These are phyloP conservation scores for Eurosta solidaginis DNA, from an alignment of 1,140 invertebrate genomes.

Conservation along the genomic window DNA sequence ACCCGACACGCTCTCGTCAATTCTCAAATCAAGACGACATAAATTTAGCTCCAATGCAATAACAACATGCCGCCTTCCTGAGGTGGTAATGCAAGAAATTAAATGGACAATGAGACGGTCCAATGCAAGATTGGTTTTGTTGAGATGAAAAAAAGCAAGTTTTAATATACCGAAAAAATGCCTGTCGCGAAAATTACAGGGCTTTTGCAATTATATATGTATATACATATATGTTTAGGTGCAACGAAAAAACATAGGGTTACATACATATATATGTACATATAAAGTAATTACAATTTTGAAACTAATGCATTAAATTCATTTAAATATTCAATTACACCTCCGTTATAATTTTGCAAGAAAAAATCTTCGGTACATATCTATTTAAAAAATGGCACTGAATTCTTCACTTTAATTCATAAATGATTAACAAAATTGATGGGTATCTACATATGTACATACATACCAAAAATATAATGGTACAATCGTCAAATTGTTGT, in stretches of 20 bases:
- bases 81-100: background rate
- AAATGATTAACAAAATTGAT: background rate
- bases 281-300: too few species aligned
- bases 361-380: too few species aligned
- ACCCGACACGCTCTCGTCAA: background rate
- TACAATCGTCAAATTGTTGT: too few species aligned
- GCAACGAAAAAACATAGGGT: background rate
- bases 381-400: too few species aligned
- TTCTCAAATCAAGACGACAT: background rate
- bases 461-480: too few species aligned
- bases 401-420: too few species aligned
- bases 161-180: background rate
- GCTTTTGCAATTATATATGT: too few species aligned
- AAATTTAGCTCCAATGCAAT: background rate
- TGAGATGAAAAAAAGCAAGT: background rate
- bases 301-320: too few species aligned
- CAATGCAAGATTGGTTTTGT: background rate
- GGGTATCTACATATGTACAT: background rate
- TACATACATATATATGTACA: background rate
- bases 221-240: background rate
- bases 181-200: too few species aligned
- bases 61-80: background rate
- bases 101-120: background rate
- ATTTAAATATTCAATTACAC: too few species aligned
- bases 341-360: too few species aligned